A percentile compares a stretch with the other conserved stretches of the same genome.
Conservation (phyloP, 2,888 invertebrate genomes). For the Agonopterix heracliana region DNA sequence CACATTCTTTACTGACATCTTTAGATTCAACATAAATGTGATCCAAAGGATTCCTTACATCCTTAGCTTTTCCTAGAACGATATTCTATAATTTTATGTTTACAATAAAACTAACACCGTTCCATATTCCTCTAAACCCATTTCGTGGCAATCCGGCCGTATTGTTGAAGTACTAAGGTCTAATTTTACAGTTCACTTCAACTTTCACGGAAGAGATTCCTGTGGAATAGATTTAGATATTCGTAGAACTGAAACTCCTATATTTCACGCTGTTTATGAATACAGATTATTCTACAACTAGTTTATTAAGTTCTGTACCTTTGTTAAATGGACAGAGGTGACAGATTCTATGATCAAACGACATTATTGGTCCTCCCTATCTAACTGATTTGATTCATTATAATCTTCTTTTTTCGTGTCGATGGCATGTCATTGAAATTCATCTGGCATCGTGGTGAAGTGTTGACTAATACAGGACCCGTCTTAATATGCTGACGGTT, state of each 20-base stretch:
- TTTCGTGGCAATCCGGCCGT: not conserved
- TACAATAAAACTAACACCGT: slow-evolving; percentile 29
- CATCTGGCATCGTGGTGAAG: too few species aligned
- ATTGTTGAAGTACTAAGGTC: slow-evolving; percentile 12
- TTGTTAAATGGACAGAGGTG: too few species aligned
- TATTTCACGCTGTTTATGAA: slow-evolving; percentile 18
- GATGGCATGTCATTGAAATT: too few species aligned
- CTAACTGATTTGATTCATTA: too few species aligned
- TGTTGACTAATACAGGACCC: too few species aligned
- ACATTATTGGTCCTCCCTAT: too few species aligned
- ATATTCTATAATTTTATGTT: slow-evolving; percentile 28
- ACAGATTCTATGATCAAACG: too few species aligned
- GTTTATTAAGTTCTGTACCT: not conserved
- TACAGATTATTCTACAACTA: slow-evolving; percentile 2
- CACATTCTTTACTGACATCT: too few species aligned
- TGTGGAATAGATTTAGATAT: slow-evolving; percentile 42
- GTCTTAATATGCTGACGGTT: too few species aligned
- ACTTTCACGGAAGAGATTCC: slow-evolving; percentile 47
- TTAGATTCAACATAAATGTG: too few species aligned
- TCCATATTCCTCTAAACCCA: slow-evolving; percentile 12
- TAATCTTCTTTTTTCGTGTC: too few species aligned
- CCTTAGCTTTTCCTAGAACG: slow-evolving; percentile 22
- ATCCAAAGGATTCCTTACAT: too few species aligned
- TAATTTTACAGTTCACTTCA: slow-evolving; percentile 16
- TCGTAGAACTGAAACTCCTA: slow-evolving; percentile 38